phyloP scores from a whole-genome alignment of 2,888 invertebrate genomes.

The Leptopilina syphax region DNA sequence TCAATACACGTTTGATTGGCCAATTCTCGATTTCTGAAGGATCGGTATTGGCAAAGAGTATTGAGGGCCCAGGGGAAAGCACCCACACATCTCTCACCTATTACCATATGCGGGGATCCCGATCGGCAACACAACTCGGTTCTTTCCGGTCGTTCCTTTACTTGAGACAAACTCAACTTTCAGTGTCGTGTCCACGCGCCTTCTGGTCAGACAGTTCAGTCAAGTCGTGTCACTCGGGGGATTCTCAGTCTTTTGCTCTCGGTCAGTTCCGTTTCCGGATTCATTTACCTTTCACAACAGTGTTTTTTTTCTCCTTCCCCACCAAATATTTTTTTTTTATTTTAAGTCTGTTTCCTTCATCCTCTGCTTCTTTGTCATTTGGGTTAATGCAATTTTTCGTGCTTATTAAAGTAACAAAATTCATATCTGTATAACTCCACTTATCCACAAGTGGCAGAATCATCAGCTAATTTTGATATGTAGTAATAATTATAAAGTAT shows the following conservation, averaged over 20 bases:
- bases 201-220: slow-evolving; percentile 59
- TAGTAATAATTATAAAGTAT: no score
- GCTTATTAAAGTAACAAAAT: no score
- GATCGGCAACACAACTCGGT: slow-evolving; percentile 59
- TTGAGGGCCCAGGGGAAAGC: slow-evolving; percentile 61
- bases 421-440: no score
- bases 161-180: slow-evolving; percentile 55
- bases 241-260: slow-evolving; percentile 16
- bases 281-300: slow-evolving; percentile 43
- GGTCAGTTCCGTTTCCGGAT: slow-evolving; percentile 45
- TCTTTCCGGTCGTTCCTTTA: slow-evolving; percentile 59
- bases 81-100: slow-evolving; percentile 71
- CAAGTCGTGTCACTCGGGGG: slow-evolving; percentile 57
- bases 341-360: not conserved
- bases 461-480: no score
- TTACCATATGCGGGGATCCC: slow-evolving; percentile 74
- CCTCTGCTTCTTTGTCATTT: slow-evolving; percentile 5
- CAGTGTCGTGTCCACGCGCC: slow-evolving; percentile 69
- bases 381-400: no score
- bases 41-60: slow-evolving; percentile 43
- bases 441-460: no score
- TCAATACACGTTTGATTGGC: slow-evolving; percentile 50
- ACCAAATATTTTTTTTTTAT: slow-evolving; percentile 6
- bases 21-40: slow-evolving; percentile 51
- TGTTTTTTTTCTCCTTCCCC: slow-evolving; percentile 39